A percentile compares a stretch with the other conserved stretches of the same genome.
Conservation (phyloP, 2,888 invertebrate species). For the Stomorhina lunata region DNA sequence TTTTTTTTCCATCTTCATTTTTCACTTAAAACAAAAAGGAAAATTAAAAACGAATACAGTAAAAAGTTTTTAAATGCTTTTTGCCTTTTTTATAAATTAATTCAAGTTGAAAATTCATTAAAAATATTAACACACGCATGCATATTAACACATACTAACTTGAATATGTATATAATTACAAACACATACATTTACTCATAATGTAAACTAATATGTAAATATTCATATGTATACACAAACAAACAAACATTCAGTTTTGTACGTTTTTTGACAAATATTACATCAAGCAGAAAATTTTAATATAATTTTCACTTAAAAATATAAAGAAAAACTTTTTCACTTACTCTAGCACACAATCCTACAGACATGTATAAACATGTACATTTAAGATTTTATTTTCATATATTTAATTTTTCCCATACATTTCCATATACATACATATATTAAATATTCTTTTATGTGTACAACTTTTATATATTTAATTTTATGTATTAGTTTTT, state of each 20-base stretch:
- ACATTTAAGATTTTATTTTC: conserved; percentile 2
- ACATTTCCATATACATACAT: conserved; percentile 8
- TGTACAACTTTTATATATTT: conserved; percentile 40
- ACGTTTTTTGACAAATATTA: conserved; percentile 73
- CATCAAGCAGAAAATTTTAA: conserved; percentile 78
- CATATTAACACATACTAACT: conserved; percentile 55
- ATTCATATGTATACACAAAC: conserved; percentile 2
- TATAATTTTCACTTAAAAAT: conserved; percentile 79
- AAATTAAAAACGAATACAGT: neutral
- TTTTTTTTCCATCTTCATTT: conserved; percentile 33
- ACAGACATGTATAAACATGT: conserved; percentile 61
- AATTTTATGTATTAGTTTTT: conserved; percentile 20
- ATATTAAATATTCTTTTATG: conserved; percentile 17
- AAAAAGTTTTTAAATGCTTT: conserved; percentile 49
- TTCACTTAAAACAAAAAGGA: conserved; percentile 47
- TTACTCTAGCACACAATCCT: conserved; percentile 63
- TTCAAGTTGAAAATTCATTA: conserved; percentile 74
- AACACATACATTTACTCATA: neutral
- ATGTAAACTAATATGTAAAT: conserved; percentile 26
- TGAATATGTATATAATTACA: neutral
- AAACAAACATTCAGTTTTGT: conserved; percentile 12
- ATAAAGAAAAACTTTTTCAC: conserved; percentile 71
- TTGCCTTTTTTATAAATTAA: conserved; percentile 69
- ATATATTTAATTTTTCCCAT: conserved; percentile 27
- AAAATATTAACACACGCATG: conserved; percentile 70